phyloP scores from a whole-genome alignment of 1,140 invertebrate species.

The Brachionus asplanchnoidis region DNA sequence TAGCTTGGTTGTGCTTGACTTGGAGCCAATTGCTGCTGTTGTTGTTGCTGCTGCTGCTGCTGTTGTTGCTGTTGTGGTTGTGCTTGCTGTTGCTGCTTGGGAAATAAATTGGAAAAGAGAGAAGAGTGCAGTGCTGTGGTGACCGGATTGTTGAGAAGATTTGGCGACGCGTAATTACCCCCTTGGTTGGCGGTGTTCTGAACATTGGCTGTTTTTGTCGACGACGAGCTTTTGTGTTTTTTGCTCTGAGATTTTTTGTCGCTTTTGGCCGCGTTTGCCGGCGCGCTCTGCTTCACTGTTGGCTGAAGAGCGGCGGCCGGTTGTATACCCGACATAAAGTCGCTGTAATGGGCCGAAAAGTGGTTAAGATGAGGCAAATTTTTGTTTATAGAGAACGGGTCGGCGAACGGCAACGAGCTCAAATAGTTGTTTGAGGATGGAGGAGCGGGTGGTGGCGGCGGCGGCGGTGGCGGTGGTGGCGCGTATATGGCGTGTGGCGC shows the following conservation, averaged over 20 bases:
- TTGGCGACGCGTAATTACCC: neutral
- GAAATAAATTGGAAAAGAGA: neutral
- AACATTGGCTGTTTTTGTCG: neutral
- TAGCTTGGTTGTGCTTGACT: neutral
- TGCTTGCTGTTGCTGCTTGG: neutral
- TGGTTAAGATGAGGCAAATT: conserved; percentile 12
- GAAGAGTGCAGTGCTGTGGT: neutral
- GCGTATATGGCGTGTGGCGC: neutral
- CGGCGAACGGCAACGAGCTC: neutral
- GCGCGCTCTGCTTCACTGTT: neutral
- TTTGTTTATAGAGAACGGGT: neutral
- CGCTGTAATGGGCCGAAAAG: neutral
- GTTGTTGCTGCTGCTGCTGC: neutral
- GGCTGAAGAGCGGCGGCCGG: neutral
- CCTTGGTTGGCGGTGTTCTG: neutral
- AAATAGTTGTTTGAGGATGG: neutral
- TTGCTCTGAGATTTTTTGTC: neutral
- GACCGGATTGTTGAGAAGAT: neutral
- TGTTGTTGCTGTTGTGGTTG: neutral
- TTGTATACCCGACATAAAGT: neutral
- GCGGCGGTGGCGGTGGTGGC: neutral
- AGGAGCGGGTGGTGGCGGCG: neutral
- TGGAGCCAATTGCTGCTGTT: neutral
- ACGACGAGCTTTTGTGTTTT: neutral
- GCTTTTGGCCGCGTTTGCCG: neutral